Evolutionary conservation across 2,888 invertebrate genomes (phyloP).

Genomic region (Luperina testacea): DNA sequence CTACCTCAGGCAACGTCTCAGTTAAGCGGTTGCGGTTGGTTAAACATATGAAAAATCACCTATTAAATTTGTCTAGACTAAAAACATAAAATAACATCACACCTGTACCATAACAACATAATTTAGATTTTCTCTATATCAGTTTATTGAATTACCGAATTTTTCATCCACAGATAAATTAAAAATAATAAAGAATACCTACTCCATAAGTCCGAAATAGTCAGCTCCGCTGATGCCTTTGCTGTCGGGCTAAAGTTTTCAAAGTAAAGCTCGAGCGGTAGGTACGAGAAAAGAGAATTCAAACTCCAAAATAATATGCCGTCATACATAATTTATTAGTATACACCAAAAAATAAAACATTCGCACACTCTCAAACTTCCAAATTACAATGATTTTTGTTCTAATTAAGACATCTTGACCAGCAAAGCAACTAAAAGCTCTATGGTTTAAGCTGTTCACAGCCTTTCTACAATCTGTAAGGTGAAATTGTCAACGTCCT

Average conservation of each 20-base stretch:
- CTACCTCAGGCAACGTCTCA: no score
- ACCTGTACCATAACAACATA: no score
- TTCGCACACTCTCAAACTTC: background rate
- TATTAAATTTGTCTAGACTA: no score
- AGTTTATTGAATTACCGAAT: no score
- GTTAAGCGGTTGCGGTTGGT: no score
- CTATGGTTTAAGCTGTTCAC: background rate
- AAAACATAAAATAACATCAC: no score
- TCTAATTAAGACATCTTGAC: background rate
- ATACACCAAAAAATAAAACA: slow-evolving; percentile 3
- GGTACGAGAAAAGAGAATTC: background rate
- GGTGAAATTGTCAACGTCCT: slow-evolving; percentile 61
- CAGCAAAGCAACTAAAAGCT: background rate
- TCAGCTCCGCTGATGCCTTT: background rate
- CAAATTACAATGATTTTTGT: background rate
- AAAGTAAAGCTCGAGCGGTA: background rate
- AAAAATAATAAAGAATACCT: background rate
- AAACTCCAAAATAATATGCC: background rate
- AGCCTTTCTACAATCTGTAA: slow-evolving; percentile 38
- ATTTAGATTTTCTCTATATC: no score
- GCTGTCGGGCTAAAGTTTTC: background rate
- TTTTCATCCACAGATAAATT: background rate
- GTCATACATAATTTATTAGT: slow-evolving; percentile 10
- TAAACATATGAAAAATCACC: no score
- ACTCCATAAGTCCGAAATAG: background rate